phyloP scores from a whole-genome alignment of 2,113 vertebrate species.

The Cercopithecus mona region DNA sequence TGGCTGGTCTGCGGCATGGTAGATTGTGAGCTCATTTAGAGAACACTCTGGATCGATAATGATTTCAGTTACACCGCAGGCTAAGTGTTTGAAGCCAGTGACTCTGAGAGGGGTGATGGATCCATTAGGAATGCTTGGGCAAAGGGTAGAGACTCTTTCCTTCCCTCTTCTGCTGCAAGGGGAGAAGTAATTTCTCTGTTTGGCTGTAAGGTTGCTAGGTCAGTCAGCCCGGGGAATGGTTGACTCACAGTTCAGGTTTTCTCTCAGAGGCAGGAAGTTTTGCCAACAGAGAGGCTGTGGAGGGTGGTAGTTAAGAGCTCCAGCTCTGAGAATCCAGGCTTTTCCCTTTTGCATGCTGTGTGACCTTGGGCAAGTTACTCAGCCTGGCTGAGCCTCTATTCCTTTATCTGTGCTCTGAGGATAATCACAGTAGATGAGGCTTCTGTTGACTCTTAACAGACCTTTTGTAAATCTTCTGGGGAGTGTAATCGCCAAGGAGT shows the following conservation, averaged over 20 bases:
- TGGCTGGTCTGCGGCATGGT: background rate
- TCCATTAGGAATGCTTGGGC: background rate
- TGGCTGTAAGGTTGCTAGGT: background rate
- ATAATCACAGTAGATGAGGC: background rate
- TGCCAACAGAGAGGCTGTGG: background rate
- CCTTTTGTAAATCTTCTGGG: background rate
- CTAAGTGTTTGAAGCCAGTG: background rate
- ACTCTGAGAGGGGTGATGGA: background rate
- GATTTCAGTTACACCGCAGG: background rate
- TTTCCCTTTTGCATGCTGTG: background rate
- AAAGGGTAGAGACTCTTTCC: background rate
- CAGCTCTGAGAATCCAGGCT: background rate
- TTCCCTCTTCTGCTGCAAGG: background rate
- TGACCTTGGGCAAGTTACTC: background rate
- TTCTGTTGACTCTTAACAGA: background rate
- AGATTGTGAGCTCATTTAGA: background rate
- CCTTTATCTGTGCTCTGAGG: background rate
- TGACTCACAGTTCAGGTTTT: background rate
- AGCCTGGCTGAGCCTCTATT: background rate
- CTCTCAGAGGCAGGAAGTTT: background rate
- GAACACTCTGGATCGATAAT: background rate
- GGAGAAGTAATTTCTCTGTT: background rate
- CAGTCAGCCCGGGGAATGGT: background rate
- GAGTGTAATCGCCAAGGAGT: background rate
- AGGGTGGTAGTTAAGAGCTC: background rate